These are phyloP conservation scores for Grallaria varia DNA, from an alignment of 2,113 vertebrate genomes.

Conservation along the genomic window DNA sequence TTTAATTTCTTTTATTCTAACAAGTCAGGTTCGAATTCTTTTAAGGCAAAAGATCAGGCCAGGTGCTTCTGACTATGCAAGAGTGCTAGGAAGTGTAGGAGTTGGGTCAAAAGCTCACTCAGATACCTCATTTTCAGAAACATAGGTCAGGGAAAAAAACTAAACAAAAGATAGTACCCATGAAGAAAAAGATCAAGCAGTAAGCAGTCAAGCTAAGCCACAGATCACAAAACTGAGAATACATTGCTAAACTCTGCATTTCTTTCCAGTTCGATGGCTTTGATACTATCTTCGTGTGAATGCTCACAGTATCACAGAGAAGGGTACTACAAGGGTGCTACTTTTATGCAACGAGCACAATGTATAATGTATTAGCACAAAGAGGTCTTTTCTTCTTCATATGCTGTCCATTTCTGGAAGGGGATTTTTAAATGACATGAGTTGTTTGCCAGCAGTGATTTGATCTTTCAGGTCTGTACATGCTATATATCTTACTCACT, in stretches of 20 bases:
- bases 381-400: background rate
- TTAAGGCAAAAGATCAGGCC: background rate
- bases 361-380: background rate
- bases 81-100: background rate
- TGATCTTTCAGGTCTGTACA: background rate
- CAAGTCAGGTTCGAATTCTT: background rate
- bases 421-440: background rate
- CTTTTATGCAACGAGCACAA: background rate
- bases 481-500: background rate
- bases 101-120: background rate
- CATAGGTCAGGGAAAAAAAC: background rate
- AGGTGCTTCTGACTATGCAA: background rate
- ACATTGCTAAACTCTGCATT: background rate
- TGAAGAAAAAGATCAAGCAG: background rate
- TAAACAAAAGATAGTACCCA: background rate
- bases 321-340: rapidly evolving
- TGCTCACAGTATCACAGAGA: too few species aligned
- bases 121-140: background rate
- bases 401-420: background rate
- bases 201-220: background rate
- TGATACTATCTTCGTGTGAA: background rate
- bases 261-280: rapidly evolving
- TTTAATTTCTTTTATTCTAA: background rate
- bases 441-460: background rate
- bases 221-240: background rate